phyloP scores from a whole-genome alignment of 1,140 invertebrate genomes.

The Dendrolimus kikuchii region DNA sequence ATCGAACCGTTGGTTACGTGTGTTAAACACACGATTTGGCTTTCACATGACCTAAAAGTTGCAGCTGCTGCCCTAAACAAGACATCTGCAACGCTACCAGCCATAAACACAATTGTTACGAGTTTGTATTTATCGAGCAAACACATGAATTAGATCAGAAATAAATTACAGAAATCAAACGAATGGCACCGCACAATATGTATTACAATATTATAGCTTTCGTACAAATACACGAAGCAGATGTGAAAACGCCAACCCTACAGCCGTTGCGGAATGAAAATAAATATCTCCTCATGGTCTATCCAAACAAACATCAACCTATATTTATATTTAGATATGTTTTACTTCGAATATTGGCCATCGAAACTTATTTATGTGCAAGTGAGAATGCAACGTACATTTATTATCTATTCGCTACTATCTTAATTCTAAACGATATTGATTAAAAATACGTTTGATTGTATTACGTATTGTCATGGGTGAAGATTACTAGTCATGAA shows the following conservation, averaged over 20 bases:
- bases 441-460: no score
- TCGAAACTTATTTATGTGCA: neutral
- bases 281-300: slow-evolving; percentile 50
- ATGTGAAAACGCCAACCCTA: slow-evolving; percentile 31
- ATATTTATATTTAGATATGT: slow-evolving; percentile 38
- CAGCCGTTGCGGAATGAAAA: slow-evolving; percentile 34
- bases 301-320: slow-evolving; percentile 44
- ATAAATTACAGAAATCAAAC: slow-evolving; percentile 13
- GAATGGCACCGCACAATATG: slow-evolving; percentile 14
- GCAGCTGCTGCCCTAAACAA: slow-evolving; percentile 17
- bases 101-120: slow-evolving; percentile 3
- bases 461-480: no score
- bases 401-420: neutral
- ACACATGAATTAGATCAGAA: neutral
- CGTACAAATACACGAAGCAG: slow-evolving; percentile 17
- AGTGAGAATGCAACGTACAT: slow-evolving; percentile 1
- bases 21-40: slow-evolving; percentile 1
- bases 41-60: slow-evolving; percentile 39
- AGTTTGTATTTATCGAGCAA: neutral
- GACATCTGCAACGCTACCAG: slow-evolving; percentile 11
- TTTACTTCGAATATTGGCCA: slow-evolving; percentile 13
- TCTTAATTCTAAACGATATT: no score
- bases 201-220: slow-evolving; percentile 26
- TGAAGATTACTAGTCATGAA: no score
- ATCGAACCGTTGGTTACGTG: neutral